phyloP scores from a whole-genome alignment of 2,113 vertebrate genomes.

The Callochromis pleurospilus region DNA sequence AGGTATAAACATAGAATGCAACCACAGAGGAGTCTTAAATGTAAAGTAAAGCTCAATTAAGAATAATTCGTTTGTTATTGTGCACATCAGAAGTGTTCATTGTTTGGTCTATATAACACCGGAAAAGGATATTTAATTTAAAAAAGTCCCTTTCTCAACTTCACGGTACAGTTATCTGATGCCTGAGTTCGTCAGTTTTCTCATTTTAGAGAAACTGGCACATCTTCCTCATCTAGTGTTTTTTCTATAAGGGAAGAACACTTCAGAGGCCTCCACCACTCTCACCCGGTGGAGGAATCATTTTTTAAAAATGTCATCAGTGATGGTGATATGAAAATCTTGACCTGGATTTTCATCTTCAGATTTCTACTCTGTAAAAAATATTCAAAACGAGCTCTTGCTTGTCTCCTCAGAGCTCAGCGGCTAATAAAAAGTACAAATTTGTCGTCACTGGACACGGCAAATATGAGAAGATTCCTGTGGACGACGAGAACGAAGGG shows the following conservation, averaged over 20 bases:
- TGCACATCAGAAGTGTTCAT: background rate
- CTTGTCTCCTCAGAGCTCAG: conserved; percentile 55
- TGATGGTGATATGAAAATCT: background rate
- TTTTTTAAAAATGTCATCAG: background rate
- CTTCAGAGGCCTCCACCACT: background rate
- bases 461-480: conserved; percentile 87
- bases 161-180: background rate
- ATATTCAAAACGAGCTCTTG: background rate
- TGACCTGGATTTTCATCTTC: background rate
- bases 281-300: background rate
- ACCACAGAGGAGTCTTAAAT: rapidly evolving
- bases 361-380: background rate
- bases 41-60: background rate
- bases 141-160: background rate
- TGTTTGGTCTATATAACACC: background rate
- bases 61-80: background rate
- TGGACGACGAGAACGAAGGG: conserved; percentile 59
- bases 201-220: background rate
- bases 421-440: conserved; percentile 81
- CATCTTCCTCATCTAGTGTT: background rate
- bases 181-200: background rate
- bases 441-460: conserved; percentile 91
- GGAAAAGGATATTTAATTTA: background rate
- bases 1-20: conserved; percentile 11
- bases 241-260: background rate